These are phyloP conservation scores for Zaprionus ornatus DNA, from an alignment of 1,140 invertebrate genomes.

Conservation along the genomic window DNA sequence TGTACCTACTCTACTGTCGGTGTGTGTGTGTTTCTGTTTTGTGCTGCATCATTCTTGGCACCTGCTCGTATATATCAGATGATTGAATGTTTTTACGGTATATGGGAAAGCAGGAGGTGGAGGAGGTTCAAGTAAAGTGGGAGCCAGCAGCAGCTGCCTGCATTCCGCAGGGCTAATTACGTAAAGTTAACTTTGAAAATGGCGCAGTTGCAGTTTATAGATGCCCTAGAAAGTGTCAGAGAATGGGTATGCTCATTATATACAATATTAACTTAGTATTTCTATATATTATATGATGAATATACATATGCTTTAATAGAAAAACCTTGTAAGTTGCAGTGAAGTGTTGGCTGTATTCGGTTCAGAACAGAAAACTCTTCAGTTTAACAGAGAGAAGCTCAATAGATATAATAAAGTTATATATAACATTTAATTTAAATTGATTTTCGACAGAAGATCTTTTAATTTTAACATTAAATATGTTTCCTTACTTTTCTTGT, in stretches of 20 bases:
- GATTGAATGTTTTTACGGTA: conserved; percentile 25
- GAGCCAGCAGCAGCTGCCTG: conserved; percentile 11
- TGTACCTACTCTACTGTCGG: background rate
- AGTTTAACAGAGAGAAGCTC: background rate
- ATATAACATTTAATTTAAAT: too few species aligned
- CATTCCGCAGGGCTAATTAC: conserved; percentile 38
- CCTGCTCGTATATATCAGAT: conserved; percentile 20
- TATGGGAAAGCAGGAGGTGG: background rate
- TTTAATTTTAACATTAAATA: background rate
- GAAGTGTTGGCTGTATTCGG: background rate
- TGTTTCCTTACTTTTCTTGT: too few species aligned
- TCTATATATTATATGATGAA: too few species aligned
- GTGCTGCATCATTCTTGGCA: conserved; percentile 36
- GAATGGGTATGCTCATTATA: background rate
- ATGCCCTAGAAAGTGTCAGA: conserved; percentile 3
- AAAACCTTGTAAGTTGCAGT: too few species aligned
- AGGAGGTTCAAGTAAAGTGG: background rate
- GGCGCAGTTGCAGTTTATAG: conserved; percentile 24
- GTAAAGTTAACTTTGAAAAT: conserved; percentile 37
- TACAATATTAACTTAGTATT: background rate
- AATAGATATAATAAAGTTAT: too few species aligned
- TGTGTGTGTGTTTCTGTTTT: background rate
- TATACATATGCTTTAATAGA: too few species aligned
- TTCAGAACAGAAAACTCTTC: background rate
- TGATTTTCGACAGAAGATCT: too few species aligned